Percentiles rank a stretch among this genome's conserved stretches.
Conservation (phyloP, 2,797 vertebrate genomes). For the Lerista edwardsae region DNA sequence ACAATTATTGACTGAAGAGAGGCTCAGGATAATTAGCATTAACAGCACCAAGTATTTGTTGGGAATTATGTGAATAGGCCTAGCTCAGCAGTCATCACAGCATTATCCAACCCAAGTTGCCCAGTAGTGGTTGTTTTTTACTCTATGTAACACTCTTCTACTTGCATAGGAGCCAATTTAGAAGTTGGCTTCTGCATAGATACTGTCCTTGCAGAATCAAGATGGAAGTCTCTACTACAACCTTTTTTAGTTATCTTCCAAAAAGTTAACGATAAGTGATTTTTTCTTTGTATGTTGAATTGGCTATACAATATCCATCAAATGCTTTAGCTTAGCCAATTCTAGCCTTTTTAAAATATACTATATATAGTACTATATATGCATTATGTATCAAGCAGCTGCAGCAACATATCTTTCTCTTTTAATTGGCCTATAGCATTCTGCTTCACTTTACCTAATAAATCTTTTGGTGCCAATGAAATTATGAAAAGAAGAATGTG, state of each 20-base stretch:
- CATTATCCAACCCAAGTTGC: neutral
- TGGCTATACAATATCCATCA: neutral
- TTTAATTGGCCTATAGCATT: neutral
- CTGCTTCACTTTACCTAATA: neutral
- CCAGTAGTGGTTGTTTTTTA: neutral
- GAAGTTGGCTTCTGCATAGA: neutral
- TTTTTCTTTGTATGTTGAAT: neutral
- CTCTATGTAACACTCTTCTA: neutral
- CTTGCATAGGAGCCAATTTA: neutral
- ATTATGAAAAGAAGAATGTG: too few species aligned
- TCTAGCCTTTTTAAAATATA: neutral
- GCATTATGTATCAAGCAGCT: neutral
- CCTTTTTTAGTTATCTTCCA: neutral
- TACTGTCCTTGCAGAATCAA: neutral
- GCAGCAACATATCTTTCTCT: neutral
- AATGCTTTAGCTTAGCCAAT: neutral
- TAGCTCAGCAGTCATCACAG: neutral
- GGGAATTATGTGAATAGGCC: neutral
- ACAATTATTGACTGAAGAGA: neutral
- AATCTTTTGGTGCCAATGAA: neutral
- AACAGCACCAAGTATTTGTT: neutral
- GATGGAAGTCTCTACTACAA: neutral
- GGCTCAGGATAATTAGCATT: neutral
- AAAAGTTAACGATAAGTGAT: too few species aligned
- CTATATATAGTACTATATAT: neutral